These are phyloP conservation scores for Eira barbara DNA, from an alignment of 2,113 vertebrate species.

Conservation along the genomic window DNA sequence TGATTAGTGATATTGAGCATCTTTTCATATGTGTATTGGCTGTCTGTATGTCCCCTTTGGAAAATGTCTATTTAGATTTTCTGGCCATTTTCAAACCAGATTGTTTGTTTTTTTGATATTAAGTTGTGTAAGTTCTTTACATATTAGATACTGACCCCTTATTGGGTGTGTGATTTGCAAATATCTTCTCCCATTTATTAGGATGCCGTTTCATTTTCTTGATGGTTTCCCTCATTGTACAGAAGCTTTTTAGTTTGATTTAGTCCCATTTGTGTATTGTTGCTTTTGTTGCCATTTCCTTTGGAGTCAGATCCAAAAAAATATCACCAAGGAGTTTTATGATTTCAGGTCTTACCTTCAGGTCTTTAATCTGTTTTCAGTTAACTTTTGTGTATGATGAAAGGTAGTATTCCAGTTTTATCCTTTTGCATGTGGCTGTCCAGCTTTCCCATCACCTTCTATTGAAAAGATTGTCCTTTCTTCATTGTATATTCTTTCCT, in stretches of 20 bases:
- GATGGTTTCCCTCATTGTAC: background rate
- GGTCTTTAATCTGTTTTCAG: background rate
- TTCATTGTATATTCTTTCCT: background rate
- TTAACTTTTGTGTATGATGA: background rate
- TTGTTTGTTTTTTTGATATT: background rate
- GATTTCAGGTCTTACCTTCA: background rate
- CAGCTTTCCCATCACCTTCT: background rate
- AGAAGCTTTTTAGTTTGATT: background rate
- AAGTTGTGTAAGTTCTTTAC: background rate
- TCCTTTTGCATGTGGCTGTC: background rate
- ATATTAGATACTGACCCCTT: background rate
- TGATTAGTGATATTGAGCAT: background rate
- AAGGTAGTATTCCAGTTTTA: background rate
- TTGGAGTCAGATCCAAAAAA: background rate
- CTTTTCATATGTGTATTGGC: background rate
- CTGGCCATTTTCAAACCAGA: background rate
- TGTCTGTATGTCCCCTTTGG: background rate
- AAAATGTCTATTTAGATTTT: background rate
- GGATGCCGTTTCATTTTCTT: background rate
- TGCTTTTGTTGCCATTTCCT: background rate
- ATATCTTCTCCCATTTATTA: background rate
- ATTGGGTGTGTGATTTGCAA: background rate
- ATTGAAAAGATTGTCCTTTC: background rate
- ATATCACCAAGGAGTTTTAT: background rate
- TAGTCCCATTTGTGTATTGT: background rate